Percentiles rank a stretch among this genome's conserved stretches.
phyloP scores from a whole-genome alignment of 2,888 invertebrate genomes.

The Schizaphis graminum region DNA sequence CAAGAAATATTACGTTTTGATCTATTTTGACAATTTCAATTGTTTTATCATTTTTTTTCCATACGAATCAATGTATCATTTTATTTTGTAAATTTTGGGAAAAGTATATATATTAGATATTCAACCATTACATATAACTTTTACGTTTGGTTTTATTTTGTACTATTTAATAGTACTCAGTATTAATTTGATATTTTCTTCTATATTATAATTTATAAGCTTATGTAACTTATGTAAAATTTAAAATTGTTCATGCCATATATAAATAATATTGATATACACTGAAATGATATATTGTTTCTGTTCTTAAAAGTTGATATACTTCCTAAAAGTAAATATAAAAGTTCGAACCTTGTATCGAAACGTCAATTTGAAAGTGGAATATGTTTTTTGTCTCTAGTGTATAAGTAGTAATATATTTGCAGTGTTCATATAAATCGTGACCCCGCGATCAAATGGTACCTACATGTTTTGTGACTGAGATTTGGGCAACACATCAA shows the following conservation, averaged over 20 bases:
- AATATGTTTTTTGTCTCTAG: background rate
- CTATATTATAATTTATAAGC: background rate
- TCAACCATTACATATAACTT: background rate
- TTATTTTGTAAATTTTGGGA: no score
- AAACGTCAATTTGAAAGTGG: background rate
- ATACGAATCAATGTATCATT: no score
- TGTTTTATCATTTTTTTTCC: no score
- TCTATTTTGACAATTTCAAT: no score
- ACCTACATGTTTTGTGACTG: no score
- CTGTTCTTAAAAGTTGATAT: background rate
- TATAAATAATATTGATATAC: background rate
- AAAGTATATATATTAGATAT: no score
- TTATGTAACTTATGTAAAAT: background rate
- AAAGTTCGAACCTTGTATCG: background rate
- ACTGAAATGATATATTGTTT: background rate
- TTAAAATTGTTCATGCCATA: background rate
- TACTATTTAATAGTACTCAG: background rate
- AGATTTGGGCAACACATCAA: background rate
- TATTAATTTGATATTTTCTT: background rate
- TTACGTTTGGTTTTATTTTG: background rate
- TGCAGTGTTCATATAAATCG: background rate
- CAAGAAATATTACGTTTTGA: no score
- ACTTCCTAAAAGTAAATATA: background rate
- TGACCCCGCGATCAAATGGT: background rate
- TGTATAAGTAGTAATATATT: background rate